Conservation (phyloP, 2,113 vertebrate species). For the Tylochromis polylepis region DNA sequence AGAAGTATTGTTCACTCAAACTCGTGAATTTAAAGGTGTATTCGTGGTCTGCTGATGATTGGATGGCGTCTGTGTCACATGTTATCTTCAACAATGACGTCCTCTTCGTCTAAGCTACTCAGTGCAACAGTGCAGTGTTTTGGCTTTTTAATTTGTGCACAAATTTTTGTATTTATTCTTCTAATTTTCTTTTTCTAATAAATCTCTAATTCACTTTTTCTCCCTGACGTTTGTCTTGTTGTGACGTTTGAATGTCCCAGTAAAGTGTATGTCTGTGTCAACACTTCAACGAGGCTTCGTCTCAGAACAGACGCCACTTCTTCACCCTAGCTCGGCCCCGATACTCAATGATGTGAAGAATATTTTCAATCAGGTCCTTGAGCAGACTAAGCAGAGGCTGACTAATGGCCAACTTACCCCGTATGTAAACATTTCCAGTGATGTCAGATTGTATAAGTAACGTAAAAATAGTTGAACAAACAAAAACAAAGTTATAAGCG, state of each 20-base stretch:
- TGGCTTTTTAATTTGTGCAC: not conserved
- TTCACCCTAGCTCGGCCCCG: accelerated
- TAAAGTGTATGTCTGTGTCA: not conserved
- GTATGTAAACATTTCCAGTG: not conserved
- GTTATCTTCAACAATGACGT: not conserved
- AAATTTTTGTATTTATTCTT: not conserved
- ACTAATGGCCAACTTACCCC: not conserved
- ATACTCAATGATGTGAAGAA: not conserved
- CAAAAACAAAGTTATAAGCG: not conserved
- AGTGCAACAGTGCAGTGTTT: not conserved
- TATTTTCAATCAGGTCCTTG: not conserved
- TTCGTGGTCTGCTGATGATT: not conserved
- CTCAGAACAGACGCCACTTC: not conserved
- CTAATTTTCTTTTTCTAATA: accelerated
- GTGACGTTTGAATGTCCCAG: not conserved
- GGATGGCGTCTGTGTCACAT: not conserved
- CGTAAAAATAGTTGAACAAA: not conserved
- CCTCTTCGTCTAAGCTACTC: not conserved
- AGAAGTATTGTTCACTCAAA: not conserved
- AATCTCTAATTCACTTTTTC: not conserved
- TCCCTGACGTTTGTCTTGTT: not conserved
- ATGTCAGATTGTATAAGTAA: not conserved
- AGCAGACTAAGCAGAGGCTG: not conserved
- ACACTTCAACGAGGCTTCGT: not conserved
- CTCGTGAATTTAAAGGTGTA: not conserved